These are phyloP conservation scores for Glyptemys insculpta DNA, from an alignment of 2,797 vertebrate species.

Conservation along the genomic window DNA sequence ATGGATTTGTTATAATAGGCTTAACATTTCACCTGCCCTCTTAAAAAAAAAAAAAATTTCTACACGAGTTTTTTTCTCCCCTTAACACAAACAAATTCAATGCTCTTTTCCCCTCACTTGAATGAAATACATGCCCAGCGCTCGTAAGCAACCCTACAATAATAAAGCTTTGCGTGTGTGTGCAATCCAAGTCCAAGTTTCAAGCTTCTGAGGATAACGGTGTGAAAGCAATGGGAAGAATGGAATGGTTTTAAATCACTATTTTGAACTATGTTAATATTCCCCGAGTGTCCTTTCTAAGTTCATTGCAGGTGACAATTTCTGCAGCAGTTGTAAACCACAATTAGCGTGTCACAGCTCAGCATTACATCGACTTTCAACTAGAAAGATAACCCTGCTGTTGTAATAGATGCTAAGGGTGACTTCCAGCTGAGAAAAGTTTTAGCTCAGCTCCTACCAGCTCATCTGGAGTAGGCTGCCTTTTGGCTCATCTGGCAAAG, in stretches of 20 bases:
- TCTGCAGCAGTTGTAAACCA: constrained; percentile 52
- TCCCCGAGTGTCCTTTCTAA: constrained; percentile 43
- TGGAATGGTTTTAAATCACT: neutral
- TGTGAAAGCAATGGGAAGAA: constrained; percentile 17
- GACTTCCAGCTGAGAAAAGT: constrained; percentile 59
- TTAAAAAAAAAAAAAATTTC: neutral
- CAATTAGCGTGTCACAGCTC: constrained; percentile 71
- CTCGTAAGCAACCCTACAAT: neutral
- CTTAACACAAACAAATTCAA: constrained; percentile 6
- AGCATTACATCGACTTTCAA: constrained; percentile 51
- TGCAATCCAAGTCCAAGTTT: neutral
- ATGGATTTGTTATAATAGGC: constrained; percentile 25
- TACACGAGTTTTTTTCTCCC: neutral
- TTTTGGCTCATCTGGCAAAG: constrained; percentile 44
- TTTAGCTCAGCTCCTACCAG: constrained; percentile 44
- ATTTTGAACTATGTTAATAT: constrained; percentile 34
- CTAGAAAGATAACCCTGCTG: constrained; percentile 64
- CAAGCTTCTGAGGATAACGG: neutral
- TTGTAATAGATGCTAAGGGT: constrained; percentile 69
- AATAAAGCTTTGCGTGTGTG: neutral
- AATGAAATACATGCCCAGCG: neutral
- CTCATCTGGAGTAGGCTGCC: constrained; percentile 56
- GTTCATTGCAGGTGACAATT: constrained; percentile 50
- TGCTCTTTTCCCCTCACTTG: neutral
- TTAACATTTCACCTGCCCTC: neutral